phyloP scores from a whole-genome alignment of 2,113 vertebrate species.

The Tichodroma muraria region DNA sequence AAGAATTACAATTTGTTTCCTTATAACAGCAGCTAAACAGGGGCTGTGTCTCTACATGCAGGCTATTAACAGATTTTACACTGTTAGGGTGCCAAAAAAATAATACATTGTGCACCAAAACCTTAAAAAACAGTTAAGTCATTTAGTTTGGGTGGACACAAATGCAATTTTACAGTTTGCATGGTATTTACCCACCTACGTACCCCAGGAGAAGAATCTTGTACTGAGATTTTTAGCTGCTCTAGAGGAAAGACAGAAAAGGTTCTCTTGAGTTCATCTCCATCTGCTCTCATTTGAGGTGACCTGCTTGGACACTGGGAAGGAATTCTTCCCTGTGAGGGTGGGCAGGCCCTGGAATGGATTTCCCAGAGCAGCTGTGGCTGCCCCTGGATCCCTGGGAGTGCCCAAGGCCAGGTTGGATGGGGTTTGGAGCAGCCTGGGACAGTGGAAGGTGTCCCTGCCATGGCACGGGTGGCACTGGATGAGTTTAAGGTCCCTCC shows the following conservation, averaged over 20 bases:
- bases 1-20: slow-evolving; percentile 28
- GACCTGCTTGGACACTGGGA: not conserved
- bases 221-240: not conserved
- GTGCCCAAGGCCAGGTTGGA: not conserved
- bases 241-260: not conserved
- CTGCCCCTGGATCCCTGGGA: not conserved
- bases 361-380: not conserved
- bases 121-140: not conserved
- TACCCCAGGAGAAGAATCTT: not conserved
- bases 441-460: rapidly evolving
- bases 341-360: not conserved
- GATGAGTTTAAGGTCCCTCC: not conserved
- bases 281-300: not conserved
- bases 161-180: not conserved
- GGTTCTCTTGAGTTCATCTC: not conserved
- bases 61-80: not conserved
- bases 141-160: not conserved
- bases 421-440: rapidly evolving
- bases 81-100: not conserved
- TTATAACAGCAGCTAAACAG: not conserved
- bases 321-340: not conserved
- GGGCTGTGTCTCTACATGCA: not conserved
- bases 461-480: not conserved
- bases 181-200: not conserved
- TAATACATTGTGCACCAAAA: not conserved